Conservation (phyloP, 2,797 vertebrate genomes). For the Enteromius fasciolatus region DNA sequence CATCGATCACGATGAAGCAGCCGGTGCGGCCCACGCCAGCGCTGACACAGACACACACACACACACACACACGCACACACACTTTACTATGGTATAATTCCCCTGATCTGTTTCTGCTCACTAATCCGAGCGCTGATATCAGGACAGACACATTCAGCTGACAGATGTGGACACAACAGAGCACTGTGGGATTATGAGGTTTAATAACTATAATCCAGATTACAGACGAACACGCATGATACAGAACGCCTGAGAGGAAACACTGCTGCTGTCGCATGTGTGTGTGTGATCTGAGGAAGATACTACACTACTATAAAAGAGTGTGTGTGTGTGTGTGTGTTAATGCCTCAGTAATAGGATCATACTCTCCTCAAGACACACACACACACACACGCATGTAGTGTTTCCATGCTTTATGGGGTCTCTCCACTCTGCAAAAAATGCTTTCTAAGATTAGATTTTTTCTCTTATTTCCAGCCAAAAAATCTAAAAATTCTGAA, state of each 20-base stretch:
- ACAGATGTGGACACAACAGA: constrained; percentile 26
- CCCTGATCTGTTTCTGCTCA: neutral
- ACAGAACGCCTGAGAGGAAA: neutral
- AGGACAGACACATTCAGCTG: constrained; percentile 1
- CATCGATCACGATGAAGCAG: constrained; percentile 97
- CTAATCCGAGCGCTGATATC: neutral
- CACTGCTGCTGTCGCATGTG: neutral
- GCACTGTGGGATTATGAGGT: neutral
- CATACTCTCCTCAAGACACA: no score
- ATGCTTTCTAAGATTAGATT: no score
- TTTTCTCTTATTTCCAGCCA: no score
- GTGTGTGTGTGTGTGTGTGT: no score
- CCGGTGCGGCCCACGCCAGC: constrained; percentile 95
- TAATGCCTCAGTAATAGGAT: no score
- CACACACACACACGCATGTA: no score
- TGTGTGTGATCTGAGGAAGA: no score
- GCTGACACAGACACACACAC: no score
- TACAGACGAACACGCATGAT: constrained; percentile 1
- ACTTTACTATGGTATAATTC: neutral
- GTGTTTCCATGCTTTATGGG: no score
- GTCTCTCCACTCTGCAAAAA: no score
- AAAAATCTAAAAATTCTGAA: no score
- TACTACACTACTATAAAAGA: no score
- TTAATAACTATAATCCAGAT: constrained; percentile 26
- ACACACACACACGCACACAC: constrained; percentile 2